phyloP scores from a whole-genome alignment of 2,113 vertebrate genomes.

The Myrmecophaga tridactyla region DNA sequence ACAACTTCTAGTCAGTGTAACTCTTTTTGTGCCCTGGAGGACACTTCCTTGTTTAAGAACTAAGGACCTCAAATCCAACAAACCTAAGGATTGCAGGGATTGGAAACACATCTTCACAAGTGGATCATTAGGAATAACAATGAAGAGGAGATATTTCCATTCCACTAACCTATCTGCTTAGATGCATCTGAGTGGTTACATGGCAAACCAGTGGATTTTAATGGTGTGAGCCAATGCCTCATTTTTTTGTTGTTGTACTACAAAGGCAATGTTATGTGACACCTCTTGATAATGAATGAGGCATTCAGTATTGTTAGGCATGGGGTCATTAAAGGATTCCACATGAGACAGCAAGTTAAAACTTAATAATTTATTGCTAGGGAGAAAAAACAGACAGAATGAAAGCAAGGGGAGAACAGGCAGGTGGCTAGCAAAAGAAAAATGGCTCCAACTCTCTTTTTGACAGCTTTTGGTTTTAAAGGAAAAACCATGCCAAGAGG shows the following conservation, averaged over 20 bases:
- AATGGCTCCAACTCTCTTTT: no score
- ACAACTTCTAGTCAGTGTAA: not conserved
- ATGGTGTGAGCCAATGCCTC: not conserved
- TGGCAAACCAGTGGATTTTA: not conserved
- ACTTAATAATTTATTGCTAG: no score
- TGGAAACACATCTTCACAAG: not conserved
- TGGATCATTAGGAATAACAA: not conserved
- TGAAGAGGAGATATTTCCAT: not conserved
- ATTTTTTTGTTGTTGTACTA: not conserved
- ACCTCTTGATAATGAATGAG: not conserved
- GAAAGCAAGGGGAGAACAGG: no score
- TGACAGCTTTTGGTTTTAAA: no score
- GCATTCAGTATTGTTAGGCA: no score
- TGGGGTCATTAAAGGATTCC: no score
- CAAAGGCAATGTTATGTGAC: not conserved
- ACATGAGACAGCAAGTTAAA: no score
- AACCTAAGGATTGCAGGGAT: not conserved
- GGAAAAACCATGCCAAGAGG: no score
- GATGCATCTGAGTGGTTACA: not conserved
- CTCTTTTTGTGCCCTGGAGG: not conserved
- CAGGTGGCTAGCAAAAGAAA: no score
- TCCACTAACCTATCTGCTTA: not conserved
- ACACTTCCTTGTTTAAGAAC: not conserved
- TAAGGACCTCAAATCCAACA: not conserved
- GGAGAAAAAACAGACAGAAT: no score